phyloP scores from a whole-genome alignment of 2,113 vertebrate species.

The Barnardius zonarius region DNA sequence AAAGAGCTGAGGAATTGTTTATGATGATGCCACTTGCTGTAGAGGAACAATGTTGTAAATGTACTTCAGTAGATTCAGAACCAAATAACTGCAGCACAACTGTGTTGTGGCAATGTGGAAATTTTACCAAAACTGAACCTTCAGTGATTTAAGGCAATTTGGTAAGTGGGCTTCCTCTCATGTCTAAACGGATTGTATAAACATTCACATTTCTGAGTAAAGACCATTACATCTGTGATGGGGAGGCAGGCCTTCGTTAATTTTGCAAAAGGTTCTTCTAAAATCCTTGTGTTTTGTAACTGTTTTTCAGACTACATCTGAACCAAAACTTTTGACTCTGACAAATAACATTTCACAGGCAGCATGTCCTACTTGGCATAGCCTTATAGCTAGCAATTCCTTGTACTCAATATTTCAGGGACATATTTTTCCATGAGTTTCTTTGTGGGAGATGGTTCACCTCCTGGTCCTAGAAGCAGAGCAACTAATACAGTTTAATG shows the following conservation, averaged over 20 bases:
- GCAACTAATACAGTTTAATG: background rate
- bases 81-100: background rate
- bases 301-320: background rate
- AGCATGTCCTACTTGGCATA: rapidly evolving
- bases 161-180: background rate
- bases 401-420: background rate
- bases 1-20: background rate
- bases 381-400: background rate
- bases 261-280: background rate
- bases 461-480: background rate
- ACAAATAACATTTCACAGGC: background rate
- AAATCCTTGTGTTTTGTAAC: background rate
- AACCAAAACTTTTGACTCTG: background rate
- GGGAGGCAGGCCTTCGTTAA: background rate
- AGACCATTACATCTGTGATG: background rate
- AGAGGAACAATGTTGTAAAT: background rate
- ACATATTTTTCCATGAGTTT: background rate
- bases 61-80: background rate
- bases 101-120: background rate
- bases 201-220: background rate
- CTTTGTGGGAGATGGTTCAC: background rate
- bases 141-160: background rate
- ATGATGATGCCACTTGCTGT: background rate
- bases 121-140: background rate
- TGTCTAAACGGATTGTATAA: background rate